These are phyloP conservation scores for Oncorhynchus gorbuscha DNA, from an alignment of 2,113 vertebrate genomes.

Conservation along the genomic window DNA sequence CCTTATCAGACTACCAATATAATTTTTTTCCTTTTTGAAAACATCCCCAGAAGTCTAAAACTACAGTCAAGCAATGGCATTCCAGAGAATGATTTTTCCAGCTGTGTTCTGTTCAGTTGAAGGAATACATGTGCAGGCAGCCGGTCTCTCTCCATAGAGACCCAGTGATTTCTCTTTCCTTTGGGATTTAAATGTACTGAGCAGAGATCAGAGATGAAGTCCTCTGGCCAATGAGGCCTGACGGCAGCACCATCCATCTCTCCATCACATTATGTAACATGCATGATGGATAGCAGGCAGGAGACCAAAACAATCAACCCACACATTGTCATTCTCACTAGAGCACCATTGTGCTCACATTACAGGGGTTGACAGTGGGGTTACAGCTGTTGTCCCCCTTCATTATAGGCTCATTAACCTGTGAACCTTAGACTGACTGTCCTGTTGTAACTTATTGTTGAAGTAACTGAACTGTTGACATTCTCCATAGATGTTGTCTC, in stretches of 20 bases:
- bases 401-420: not conserved
- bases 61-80: constrained; percentile 21
- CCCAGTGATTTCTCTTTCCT: not conserved
- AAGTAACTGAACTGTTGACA: no score
- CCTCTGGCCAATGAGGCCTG: constrained; percentile 11
- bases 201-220: constrained; percentile 31
- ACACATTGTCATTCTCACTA: constrained; percentile 1
- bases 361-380: constrained; percentile 28
- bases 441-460: no score
- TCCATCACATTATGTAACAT: constrained; percentile 38
- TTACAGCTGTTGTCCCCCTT: constrained; percentile 47
- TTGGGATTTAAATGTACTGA: not conserved
- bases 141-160: not conserved
- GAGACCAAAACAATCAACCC: constrained; percentile 8
- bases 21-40: not conserved
- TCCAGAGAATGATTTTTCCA: constrained; percentile 20
- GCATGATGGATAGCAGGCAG: constrained; percentile 46
- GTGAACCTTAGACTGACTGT: no score
- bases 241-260: constrained; percentile 7
- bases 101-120: constrained; percentile 1
- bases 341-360: constrained; percentile 12
- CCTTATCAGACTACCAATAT: no score
- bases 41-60: constrained; percentile 27
- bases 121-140: not conserved
- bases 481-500: no score